Conservation (phyloP, 2,797 vertebrate species). For the Potorous gilbertii region DNA sequence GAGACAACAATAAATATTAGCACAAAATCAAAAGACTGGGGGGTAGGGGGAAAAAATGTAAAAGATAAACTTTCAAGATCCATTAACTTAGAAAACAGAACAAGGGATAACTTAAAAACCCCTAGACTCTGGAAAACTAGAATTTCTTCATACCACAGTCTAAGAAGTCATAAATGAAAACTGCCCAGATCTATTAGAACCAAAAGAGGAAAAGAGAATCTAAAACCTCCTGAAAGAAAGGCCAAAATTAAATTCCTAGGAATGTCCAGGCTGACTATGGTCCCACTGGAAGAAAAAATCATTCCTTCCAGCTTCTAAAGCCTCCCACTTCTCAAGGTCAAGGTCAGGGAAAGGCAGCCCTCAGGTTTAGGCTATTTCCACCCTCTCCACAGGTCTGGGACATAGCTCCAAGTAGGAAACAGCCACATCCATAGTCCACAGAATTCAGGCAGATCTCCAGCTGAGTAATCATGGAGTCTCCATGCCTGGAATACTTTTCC, state of each 20-base stretch:
- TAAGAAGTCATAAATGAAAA: background rate
- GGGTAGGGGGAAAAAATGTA: too few species aligned
- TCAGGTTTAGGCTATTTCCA: background rate
- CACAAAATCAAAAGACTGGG: too few species aligned
- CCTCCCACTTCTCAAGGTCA: background rate
- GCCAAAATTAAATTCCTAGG: background rate
- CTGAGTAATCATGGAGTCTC: background rate
- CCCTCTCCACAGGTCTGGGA: background rate
- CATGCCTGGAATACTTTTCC: background rate
- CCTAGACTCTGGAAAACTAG: too few species aligned
- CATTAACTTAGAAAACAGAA: too few species aligned
- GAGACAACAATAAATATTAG: too few species aligned
- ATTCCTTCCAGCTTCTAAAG: background rate
- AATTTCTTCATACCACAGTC: too few species aligned
- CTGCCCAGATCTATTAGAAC: background rate
- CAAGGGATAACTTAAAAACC: too few species aligned
- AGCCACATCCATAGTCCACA: background rate
- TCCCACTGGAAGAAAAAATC: slow-evolving; percentile 24
- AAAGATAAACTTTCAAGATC: too few species aligned
- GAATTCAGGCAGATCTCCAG: background rate
- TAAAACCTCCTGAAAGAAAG: background rate
- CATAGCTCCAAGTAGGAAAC: too few species aligned
- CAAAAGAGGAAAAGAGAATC: background rate
- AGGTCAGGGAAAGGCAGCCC: too few species aligned
- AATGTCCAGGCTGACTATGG: slow-evolving; percentile 16